Conservation (phyloP, 2,888 invertebrate genomes). For the Leucoma salicis region DNA sequence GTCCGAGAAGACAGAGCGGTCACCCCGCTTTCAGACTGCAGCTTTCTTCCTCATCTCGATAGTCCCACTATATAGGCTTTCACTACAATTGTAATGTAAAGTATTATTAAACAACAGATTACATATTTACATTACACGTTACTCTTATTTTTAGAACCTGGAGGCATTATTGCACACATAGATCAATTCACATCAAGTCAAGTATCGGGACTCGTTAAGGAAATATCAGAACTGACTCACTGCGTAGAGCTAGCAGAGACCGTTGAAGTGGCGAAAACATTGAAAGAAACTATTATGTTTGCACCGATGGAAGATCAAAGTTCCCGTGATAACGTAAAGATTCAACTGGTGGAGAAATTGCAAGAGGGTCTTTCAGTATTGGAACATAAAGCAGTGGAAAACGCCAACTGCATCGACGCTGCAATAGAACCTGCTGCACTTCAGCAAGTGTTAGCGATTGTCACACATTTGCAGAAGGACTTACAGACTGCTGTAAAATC, state of each 20-base stretch:
- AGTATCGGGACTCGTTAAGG: constrained; percentile 28
- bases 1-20: too few relatives aligned
- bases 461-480: too few relatives aligned
- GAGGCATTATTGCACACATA: constrained; percentile 40
- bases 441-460: neutral
- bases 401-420: constrained; percentile 27
- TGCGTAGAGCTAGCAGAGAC: constrained; percentile 25
- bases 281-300: constrained; percentile 24
- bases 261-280: constrained; percentile 16
- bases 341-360: constrained; percentile 33
- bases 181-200: constrained; percentile 37
- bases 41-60: too few relatives aligned
- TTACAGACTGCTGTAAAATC: too few relatives aligned
- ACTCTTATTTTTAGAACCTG: too few relatives aligned
- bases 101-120: too few relatives aligned
- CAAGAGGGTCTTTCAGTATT: constrained; percentile 37
- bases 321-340: constrained; percentile 14
- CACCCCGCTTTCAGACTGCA: too few relatives aligned
- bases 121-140: too few relatives aligned
- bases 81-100: too few relatives aligned
- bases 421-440: constrained; percentile 6
- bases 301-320: too few relatives aligned
- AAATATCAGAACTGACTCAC: constrained; percentile 25
- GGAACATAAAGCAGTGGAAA: constrained; percentile 39
- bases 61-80: too few relatives aligned